Conservation (phyloP, 2,888 invertebrate genomes). For the Drosophila parthenogenetica region DNA sequence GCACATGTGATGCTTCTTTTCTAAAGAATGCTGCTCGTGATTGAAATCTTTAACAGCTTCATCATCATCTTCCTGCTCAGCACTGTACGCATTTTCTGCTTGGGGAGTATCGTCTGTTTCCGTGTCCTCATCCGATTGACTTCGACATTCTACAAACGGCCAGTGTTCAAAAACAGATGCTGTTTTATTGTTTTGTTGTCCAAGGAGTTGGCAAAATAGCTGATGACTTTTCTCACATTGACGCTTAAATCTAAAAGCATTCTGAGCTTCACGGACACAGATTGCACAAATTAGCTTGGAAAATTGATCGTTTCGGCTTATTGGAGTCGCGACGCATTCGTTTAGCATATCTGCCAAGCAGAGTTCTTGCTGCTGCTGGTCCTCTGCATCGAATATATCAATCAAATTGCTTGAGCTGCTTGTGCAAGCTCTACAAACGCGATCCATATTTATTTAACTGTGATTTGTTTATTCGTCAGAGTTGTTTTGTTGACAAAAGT, state of each 20-base stretch:
- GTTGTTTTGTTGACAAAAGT: neutral
- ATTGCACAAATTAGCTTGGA: constrained; percentile 47
- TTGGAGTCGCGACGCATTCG: constrained; percentile 7
- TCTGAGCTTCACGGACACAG: constrained; percentile 38
- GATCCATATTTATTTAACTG: constrained; percentile 12
- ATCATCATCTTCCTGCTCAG: no score
- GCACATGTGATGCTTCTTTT: constrained; percentile 9
- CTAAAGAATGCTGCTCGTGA: neutral
- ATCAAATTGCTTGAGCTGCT: neutral
- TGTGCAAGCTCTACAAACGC: constrained; percentile 20
- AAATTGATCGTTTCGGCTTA: constrained; percentile 24
- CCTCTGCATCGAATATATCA: constrained; percentile 8
- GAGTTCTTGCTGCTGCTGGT: constrained; percentile 6
- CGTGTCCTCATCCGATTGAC: neutral
- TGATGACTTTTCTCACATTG: constrained; percentile 8
- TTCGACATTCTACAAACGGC: constrained; percentile 2
- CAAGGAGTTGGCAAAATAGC: neutral
- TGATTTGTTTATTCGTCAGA: neutral
- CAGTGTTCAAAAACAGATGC: neutral
- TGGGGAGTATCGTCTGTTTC: neutral
- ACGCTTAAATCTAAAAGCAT: constrained; percentile 33
- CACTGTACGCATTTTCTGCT: neutral
- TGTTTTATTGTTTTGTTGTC: neutral
- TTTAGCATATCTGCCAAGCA: constrained; percentile 24
- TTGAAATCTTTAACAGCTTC: neutral